These are phyloP conservation scores for Atopsyche davidsoni DNA, from an alignment of 1,140 invertebrate genomes.

Conservation along the genomic window DNA sequence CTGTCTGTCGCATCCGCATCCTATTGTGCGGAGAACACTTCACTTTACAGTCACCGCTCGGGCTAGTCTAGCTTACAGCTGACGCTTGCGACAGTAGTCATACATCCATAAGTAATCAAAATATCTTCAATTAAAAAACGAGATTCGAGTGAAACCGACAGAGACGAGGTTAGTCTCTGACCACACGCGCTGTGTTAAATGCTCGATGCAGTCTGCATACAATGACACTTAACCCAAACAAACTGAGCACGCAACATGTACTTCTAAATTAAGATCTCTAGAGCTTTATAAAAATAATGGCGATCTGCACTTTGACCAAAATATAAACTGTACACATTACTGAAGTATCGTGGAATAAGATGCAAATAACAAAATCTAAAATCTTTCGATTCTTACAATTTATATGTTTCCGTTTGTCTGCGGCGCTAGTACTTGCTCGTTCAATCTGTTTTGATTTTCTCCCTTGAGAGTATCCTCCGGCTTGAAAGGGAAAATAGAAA, in stretches of 20 bases:
- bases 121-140: constrained; percentile 14
- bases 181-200: constrained; percentile 4
- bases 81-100: constrained; percentile 8
- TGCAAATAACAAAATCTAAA: too few species aligned
- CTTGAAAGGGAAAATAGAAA: too few species aligned
- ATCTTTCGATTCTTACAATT: too few species aligned
- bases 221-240: not conserved
- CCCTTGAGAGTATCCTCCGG: too few species aligned
- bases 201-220: constrained; percentile 4
- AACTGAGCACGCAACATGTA: not conserved
- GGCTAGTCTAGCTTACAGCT: constrained; percentile 9
- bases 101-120: constrained; percentile 5
- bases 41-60: constrained; percentile 7
- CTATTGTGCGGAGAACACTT: not conserved
- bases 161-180: not conserved
- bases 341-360: too few species aligned
- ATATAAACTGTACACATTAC: not conserved
- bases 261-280: constrained; percentile 3
- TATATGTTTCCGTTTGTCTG: too few species aligned
- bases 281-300: constrained; percentile 18
- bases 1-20: too few species aligned
- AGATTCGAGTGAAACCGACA: constrained; percentile 10
- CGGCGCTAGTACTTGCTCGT: too few species aligned
- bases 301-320: constrained; percentile 18
- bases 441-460: too few species aligned